phyloP scores from a whole-genome alignment of 64 coral and sea anemone species.

The Trachythela sp. region DNA sequence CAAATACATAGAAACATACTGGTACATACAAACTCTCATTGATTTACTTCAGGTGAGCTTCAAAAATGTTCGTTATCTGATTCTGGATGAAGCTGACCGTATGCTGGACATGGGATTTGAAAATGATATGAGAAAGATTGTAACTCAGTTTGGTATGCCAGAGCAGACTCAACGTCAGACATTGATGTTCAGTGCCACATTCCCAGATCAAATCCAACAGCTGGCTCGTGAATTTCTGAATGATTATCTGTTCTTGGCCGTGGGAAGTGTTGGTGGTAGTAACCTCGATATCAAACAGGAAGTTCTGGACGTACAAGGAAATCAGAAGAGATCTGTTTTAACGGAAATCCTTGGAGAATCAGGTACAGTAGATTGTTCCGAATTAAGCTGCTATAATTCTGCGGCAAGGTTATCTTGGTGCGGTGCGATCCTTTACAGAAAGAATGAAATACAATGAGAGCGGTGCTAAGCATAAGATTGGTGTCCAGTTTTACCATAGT shows the following conservation, averaged over 20 bases:
- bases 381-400: too few species aligned
- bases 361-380: slow-evolving; percentile 51
- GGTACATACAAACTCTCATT: too few species aligned
- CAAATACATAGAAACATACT: too few species aligned
- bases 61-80: slow-evolving; percentile 67
- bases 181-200: slow-evolving; percentile 92
- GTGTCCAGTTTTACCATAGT: too few species aligned
- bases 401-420: too few species aligned
- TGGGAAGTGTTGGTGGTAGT: slow-evolving; percentile 81
- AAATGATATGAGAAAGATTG: slow-evolving; percentile 59
- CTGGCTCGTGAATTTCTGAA: slow-evolving; percentile 80
- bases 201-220: slow-evolving; percentile 84
- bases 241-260: slow-evolving; percentile 79
- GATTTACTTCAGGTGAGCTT: slow-evolving; percentile 52
- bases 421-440: too few species aligned
- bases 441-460: too few species aligned
- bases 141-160: slow-evolving; percentile 66
- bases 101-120: slow-evolving; percentile 98
- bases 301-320: slow-evolving; percentile 53
- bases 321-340: slow-evolving; percentile 70
- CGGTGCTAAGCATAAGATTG: too few species aligned
- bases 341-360: slow-evolving; percentile 73
- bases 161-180: slow-evolving; percentile 72
- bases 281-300: slow-evolving; percentile 75
- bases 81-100: slow-evolving; percentile 93